Evolutionary conservation across 2,113 vertebrate genomes (phyloP).

Genomic region (Gymnogyps californianus): DNA sequence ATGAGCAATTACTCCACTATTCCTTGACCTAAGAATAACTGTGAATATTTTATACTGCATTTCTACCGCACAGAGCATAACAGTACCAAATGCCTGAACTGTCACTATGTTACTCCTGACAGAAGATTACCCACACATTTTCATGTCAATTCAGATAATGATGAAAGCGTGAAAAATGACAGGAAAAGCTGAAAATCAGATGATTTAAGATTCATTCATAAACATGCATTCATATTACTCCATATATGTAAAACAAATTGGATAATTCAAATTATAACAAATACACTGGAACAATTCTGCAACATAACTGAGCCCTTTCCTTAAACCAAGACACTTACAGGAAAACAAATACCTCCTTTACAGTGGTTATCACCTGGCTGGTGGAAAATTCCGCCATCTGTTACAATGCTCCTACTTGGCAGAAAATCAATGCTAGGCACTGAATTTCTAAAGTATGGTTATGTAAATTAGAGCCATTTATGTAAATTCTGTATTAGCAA

Average conservation of each 20-base stretch:
- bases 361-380: slow-evolving; percentile 46
- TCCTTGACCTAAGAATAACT: not conserved
- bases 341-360: slow-evolving; percentile 35
- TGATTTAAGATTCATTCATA: not conserved
- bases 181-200: not conserved
- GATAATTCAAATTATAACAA: not conserved
- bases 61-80: not conserved
- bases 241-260: not conserved
- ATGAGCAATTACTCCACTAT: not conserved
- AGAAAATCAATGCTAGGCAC: slow-evolving; percentile 29
- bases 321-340: slow-evolving; percentile 19
- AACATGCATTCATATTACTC: not conserved
- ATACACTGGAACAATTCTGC: not conserved
- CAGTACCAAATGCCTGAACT: not conserved
- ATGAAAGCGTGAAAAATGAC: not conserved
- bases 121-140: not conserved
- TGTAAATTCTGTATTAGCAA: not conserved
- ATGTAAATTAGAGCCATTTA: slow-evolving; percentile 42
- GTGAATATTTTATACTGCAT: not conserved
- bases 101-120: not conserved
- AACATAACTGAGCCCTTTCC: not conserved
- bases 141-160: not conserved
- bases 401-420: slow-evolving; percentile 35
- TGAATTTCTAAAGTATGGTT: slow-evolving; percentile 33
- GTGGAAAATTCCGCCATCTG: slow-evolving; percentile 51